Percentiles rank a stretch among this genome's conserved stretches.
Conservation (phyloP, 2,888 invertebrate species). For the Nomada flava region DNA sequence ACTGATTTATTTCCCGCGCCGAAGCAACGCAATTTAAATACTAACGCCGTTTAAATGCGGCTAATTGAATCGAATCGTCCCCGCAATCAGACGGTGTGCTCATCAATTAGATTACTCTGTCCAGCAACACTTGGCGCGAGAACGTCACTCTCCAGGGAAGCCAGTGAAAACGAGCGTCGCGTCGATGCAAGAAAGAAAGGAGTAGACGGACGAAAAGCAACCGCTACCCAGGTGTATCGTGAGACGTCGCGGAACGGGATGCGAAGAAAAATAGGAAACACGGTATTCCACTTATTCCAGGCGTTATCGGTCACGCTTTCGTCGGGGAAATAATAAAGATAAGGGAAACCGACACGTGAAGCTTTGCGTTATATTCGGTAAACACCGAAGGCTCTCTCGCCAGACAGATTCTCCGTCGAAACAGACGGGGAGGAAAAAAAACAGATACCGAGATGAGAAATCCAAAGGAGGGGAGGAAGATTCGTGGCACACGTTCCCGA, state of each 20-base stretch:
- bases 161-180: neutral
- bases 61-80: too few species aligned
- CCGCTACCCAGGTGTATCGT: slow-evolving; percentile 33
- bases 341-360: slow-evolving; percentile 24
- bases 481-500: slow-evolving; percentile 16
- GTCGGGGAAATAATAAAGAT: slow-evolving; percentile 40
- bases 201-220: slow-evolving; percentile 14
- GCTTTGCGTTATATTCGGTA: slow-evolving; percentile 30
- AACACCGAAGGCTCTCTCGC: neutral
- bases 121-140: neutral
- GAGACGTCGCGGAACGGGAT: slow-evolving; percentile 16
- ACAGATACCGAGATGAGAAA: neutral
- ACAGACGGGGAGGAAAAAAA: neutral
- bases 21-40: too few species aligned
- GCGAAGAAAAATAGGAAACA: slow-evolving; percentile 51
- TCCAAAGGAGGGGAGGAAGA: neutral
- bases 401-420: neutral
- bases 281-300: slow-evolving; percentile 56
- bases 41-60: too few species aligned
- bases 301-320: slow-evolving; percentile 24
- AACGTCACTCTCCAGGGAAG: neutral
- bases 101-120: neutral
- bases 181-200: neutral
- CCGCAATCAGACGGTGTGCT: neutral
- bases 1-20: too few species aligned